A percentile compares a stretch with the other conserved stretches of the same genome.
Evolutionary conservation across 2,888 invertebrate species (phyloP).

Genomic region (Nymphalis c-album): DNA sequence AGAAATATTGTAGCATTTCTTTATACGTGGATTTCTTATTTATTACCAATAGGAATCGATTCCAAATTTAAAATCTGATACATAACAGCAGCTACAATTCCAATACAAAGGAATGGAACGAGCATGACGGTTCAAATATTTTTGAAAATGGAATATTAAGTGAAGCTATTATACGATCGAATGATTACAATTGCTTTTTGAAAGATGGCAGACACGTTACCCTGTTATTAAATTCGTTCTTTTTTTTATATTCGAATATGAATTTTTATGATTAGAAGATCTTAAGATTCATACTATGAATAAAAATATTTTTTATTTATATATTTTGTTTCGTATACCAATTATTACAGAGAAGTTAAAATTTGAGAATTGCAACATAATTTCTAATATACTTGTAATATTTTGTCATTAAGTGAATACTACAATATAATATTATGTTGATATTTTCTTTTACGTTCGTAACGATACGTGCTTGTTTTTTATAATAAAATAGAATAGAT

Average conservation of each 20-base stretch:
- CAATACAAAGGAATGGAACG: slow-evolving; percentile 75
- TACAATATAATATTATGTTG: no score
- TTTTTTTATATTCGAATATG: slow-evolving; percentile 20
- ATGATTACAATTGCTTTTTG: slow-evolving; percentile 63
- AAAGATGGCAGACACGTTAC: slow-evolving; percentile 51
- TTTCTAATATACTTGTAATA: no score
- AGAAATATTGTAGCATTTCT: not conserved
- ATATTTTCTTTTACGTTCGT: no score
- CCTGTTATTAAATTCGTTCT: slow-evolving; percentile 66
- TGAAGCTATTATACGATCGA: slow-evolving; percentile 77
- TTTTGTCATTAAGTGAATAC: no score
- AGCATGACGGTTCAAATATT: slow-evolving; percentile 81
- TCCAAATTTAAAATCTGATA: slow-evolving; percentile 78
- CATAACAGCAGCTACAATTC: slow-evolving; percentile 60
- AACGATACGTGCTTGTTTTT: no score
- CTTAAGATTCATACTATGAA: not conserved
- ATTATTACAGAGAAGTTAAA: no score
- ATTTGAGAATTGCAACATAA: no score
- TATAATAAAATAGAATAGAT: no score
- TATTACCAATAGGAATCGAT: slow-evolving; percentile 65
- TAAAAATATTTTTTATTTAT: not conserved
- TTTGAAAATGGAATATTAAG: slow-evolving; percentile 81
- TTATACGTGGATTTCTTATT: slow-evolving; percentile 53
- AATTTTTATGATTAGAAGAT: slow-evolving; percentile 21
- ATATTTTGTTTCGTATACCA: not conserved